Percentiles rank a stretch among this genome's conserved stretches.
phyloP scores from a whole-genome alignment of 1,140 invertebrate genomes.

The Asbolus verrucosus region DNA sequence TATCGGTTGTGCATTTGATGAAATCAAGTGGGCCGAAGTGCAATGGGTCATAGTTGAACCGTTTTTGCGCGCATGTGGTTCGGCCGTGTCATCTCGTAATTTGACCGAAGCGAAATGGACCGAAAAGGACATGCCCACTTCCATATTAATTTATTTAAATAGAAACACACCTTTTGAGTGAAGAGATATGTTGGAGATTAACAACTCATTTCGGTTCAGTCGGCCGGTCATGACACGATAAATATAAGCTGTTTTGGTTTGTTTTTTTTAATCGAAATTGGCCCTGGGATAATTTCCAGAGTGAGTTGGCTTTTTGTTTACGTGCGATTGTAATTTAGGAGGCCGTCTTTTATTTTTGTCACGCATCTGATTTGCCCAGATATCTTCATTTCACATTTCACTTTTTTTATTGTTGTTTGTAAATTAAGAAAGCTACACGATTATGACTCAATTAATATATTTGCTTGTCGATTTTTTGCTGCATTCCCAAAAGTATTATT shows the following conservation, averaged over 20 bases:
- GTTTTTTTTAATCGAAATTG: no score
- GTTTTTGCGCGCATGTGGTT: no score
- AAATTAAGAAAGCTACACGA: slow-evolving; percentile 24
- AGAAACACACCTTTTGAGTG: slow-evolving; percentile 8
- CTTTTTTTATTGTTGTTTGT: slow-evolving; percentile 4
- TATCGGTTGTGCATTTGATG: no score
- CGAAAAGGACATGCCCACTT: neutral
- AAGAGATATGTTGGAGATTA: slow-evolving; percentile 9
- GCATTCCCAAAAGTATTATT: no score
- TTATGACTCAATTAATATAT: slow-evolving; percentile 1
- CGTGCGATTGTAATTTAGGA: no score
- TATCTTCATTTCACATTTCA: slow-evolving; percentile 17
- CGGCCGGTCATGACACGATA: slow-evolving; percentile 21
- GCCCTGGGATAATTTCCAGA: slow-evolving; percentile 9
- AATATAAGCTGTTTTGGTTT: slow-evolving; percentile 11
- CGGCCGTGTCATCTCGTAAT: neutral
- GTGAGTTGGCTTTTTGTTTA: slow-evolving; percentile 21
- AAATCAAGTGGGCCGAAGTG: no score
- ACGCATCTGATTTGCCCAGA: slow-evolving; percentile 13
- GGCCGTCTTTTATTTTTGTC: slow-evolving; percentile 2
- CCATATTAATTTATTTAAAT: slow-evolving; percentile 20
- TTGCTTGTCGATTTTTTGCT: slow-evolving; percentile 1
- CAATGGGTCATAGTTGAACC: no score
- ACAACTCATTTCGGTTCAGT: slow-evolving; percentile 23
- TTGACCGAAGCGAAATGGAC: neutral